These are phyloP conservation scores for Nymphalis polychloros DNA, from an alignment of 2,888 invertebrate species.

Conservation along the genomic window DNA sequence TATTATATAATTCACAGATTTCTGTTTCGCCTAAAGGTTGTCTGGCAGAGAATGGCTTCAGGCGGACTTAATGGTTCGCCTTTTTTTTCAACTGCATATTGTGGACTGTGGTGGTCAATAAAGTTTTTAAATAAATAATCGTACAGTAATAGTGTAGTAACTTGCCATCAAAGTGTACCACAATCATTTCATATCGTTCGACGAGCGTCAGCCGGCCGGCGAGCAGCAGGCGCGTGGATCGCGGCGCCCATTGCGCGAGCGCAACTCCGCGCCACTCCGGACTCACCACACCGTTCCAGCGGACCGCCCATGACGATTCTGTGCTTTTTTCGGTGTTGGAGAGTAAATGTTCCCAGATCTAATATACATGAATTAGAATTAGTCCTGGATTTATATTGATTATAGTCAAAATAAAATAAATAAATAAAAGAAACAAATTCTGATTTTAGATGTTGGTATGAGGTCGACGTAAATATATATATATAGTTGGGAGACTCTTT, in stretches of 20 bases:
- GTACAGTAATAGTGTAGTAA: no score
- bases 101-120: neutral
- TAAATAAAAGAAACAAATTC: no score
- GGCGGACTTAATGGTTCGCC: no score
- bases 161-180: conserved; percentile 48
- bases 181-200: conserved; percentile 58
- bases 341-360: conserved; percentile 12
- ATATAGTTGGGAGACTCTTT: no score
- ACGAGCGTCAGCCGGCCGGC: conserved; percentile 57
- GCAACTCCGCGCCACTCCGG: conserved; percentile 39
- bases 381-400: no score
- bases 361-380: no score
- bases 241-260: conserved; percentile 44
- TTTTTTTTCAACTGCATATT: neutral
- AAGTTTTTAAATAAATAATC: neutral
- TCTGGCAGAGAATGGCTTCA: no score
- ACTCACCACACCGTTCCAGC: conserved; percentile 34
- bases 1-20: neutral
- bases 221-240: conserved; percentile 52
- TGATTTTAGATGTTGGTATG: no score
- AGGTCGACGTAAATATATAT: no score
- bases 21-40: no score
- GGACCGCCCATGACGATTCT: conserved; percentile 14
- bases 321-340: neutral
- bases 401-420: no score